Percentiles rank a stretch among this genome's conserved stretches.
These are phyloP conservation scores for Anabas testudineus DNA, from an alignment of 2,797 vertebrate genomes.

Conservation along the genomic window DNA sequence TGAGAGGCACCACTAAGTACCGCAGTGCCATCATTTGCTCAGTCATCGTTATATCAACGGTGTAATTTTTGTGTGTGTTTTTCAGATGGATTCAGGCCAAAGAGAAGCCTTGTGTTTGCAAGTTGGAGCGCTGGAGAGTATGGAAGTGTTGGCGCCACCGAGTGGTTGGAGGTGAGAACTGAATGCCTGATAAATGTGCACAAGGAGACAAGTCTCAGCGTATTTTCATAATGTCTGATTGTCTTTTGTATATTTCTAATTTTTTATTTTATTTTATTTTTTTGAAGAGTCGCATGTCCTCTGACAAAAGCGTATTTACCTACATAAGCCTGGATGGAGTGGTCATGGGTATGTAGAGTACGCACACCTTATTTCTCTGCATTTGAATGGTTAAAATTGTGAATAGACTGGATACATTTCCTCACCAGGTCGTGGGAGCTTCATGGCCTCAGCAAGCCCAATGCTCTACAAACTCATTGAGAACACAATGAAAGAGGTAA, in stretches of 20 bases:
- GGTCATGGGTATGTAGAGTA: slow-evolving; percentile 85
- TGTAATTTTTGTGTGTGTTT: background rate
- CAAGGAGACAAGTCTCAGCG: background rate
- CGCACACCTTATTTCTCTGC: background rate
- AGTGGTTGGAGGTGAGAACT: slow-evolving; percentile 93
- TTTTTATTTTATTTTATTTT: no score
- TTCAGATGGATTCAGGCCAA: slow-evolving; percentile 88
- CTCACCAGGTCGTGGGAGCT: slow-evolving; percentile 76
- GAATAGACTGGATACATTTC: background rate
- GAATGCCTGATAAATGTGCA: fast-evolving
- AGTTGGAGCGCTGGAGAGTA: slow-evolving; percentile 96
- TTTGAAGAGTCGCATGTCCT: slow-evolving; percentile 91
- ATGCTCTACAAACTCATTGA: slow-evolving; percentile 87
- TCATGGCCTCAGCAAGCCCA: slow-evolving; percentile 91
- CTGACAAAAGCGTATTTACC: slow-evolving; percentile 86
- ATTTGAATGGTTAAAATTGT: background rate
- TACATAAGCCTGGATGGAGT: slow-evolving; percentile 93
- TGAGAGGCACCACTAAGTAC: no score
- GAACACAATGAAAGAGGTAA: slow-evolving; percentile 86
- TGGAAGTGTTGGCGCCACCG: slow-evolving; percentile 92
- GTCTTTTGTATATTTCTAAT: no score
- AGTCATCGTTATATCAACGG: background rate
- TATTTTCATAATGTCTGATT: background rate
- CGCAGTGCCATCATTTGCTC: background rate
- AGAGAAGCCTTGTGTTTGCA: slow-evolving; percentile 93